Evolutionary conservation across 2,113 vertebrate genomes (phyloP).

Genomic region (Hymenochirus boettgeri): DNA sequence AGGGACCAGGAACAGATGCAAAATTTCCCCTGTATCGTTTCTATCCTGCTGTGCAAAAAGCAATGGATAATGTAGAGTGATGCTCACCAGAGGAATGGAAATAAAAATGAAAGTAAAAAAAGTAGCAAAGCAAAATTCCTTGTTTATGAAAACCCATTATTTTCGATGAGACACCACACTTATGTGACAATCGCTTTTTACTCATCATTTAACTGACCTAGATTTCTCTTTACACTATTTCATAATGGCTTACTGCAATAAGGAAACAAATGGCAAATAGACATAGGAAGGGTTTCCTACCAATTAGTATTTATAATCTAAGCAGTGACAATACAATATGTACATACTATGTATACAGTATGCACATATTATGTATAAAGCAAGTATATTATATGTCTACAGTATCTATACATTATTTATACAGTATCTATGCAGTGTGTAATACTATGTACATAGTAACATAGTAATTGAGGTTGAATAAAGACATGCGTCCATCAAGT

Average conservation of each 20-base stretch:
- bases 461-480: no score
- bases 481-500: no score
- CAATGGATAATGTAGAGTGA: neutral
- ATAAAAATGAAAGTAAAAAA: neutral
- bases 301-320: no score
- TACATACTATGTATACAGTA: no score
- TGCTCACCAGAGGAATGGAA: neutral
- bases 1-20: neutral
- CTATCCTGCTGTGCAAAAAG: neutral
- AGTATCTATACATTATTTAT: no score
- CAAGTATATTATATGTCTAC: no score
- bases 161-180: neutral
- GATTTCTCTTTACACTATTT: neutral
- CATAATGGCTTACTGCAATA: neutral
- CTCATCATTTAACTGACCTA: neutral
- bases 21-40: neutral
- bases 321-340: no score
- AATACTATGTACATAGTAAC: no score
- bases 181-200: neutral
- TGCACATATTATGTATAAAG: no score
- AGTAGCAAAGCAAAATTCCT: neutral
- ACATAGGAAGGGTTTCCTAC: no score
- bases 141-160: neutral
- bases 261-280: no score
- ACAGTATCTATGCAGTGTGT: no score